Percentiles rank a stretch among this genome's conserved stretches.
Conservation (phyloP, 1,140 invertebrate species). For the Psilanteris sp. region DNA sequence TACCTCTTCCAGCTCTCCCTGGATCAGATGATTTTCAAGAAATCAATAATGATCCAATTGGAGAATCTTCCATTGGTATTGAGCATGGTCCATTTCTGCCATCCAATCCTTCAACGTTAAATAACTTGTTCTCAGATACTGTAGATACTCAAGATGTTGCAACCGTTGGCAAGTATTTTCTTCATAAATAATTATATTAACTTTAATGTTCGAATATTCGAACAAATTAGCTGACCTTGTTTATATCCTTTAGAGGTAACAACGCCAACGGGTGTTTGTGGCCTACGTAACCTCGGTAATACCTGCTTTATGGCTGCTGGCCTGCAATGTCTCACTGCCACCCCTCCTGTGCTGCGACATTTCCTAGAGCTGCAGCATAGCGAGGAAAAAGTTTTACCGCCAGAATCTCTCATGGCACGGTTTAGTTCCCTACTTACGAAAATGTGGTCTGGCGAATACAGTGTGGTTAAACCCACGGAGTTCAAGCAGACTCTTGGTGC, state of each 20-base stretch:
- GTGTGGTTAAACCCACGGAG: slow-evolving; percentile 81
- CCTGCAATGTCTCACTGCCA: slow-evolving; percentile 83
- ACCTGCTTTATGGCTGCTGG: slow-evolving; percentile 88
- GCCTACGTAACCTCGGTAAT: slow-evolving; percentile 85
- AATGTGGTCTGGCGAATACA: slow-evolving; percentile 84
- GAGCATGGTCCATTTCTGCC: slow-evolving; percentile 76
- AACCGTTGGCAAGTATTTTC: slow-evolving; percentile 70
- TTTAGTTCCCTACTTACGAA: slow-evolving; percentile 82
- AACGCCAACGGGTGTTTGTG: slow-evolving; percentile 82
- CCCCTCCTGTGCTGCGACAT: slow-evolving; percentile 81
- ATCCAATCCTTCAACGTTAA: slow-evolving; percentile 67
- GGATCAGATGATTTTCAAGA: slow-evolving; percentile 72
- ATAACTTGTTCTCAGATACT: slow-evolving; percentile 75
- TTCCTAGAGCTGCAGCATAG: slow-evolving; percentile 79
- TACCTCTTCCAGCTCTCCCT: slow-evolving; percentile 75
- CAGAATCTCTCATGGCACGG: slow-evolving; percentile 78
- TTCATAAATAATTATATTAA: too few species aligned
- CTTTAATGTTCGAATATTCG: too few species aligned
- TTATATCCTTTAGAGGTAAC: slow-evolving; percentile 61
- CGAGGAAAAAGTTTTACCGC: slow-evolving; percentile 74
- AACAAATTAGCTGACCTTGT: slow-evolving; percentile 1
- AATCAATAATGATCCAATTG: slow-evolving; percentile 68
- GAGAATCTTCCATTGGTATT: slow-evolving; percentile 65
- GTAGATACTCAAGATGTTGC: slow-evolving; percentile 75
- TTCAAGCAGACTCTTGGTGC: slow-evolving; percentile 84